These are phyloP conservation scores for Drosophila pseudotalamancana DNA, from an alignment of 2,888 invertebrate species.

Conservation along the genomic window DNA sequence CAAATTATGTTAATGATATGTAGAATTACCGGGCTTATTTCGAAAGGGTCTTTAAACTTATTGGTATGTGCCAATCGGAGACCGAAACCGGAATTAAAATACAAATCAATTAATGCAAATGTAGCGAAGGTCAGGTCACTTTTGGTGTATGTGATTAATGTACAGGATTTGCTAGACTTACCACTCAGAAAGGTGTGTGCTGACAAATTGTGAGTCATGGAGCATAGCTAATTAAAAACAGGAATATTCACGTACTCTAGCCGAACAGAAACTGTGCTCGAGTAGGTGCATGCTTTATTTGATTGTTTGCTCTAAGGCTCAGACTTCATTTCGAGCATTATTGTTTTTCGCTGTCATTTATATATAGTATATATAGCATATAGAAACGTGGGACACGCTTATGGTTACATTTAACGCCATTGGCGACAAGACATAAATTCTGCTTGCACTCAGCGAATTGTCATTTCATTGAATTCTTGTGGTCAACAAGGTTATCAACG, in stretches of 20 bases:
- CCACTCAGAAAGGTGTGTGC: constrained; percentile 27
- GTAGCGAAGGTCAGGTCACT: constrained; percentile 56
- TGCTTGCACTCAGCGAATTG: constrained; percentile 48
- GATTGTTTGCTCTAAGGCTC: constrained; percentile 1
- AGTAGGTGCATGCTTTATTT: constrained; percentile 23
- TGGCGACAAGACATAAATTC: constrained; percentile 53
- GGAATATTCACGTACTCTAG: constrained; percentile 15
- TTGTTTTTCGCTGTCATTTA: constrained; percentile 2
- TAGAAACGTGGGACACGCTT: constrained; percentile 23
- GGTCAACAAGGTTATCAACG: constrained; percentile 79
- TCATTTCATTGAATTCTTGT: constrained; percentile 64
- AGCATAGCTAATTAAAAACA: constrained; percentile 41
- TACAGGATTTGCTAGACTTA: constrained; percentile 43
- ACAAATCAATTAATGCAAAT: constrained; percentile 60
- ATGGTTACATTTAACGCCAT: constrained; percentile 54
- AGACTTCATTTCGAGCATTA: background rate
- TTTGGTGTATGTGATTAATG: constrained; percentile 46
- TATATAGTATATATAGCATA: background rate
- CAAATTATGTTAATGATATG: constrained; percentile 65
- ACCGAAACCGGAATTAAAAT: constrained; percentile 62
- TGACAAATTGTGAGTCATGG: constrained; percentile 42
- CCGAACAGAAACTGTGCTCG: constrained; percentile 3
- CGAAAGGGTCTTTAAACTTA: constrained; percentile 60
- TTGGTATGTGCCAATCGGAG: constrained; percentile 39
- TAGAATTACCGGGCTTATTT: constrained; percentile 15